These are phyloP conservation scores for Gymnopithys bicolor DNA, from an alignment of 2,797 vertebrate genomes.

Conservation along the genomic window DNA sequence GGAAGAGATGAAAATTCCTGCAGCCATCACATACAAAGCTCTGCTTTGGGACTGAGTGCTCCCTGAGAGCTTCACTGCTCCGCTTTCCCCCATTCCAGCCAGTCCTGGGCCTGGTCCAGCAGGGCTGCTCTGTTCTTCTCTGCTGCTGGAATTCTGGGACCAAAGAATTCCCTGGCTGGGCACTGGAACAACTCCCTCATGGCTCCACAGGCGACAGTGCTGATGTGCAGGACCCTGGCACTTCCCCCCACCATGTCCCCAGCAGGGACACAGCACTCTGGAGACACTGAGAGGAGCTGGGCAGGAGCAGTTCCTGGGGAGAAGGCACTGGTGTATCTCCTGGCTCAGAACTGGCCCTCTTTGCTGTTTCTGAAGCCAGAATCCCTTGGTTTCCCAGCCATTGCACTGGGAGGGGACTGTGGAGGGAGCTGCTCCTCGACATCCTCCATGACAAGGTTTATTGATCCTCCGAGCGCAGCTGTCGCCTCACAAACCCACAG, in stretches of 20 bases:
- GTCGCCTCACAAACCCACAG: not conserved
- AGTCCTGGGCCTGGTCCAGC: not conserved
- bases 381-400: not conserved
- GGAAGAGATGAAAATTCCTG: not conserved
- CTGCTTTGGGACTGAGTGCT: not conserved
- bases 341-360: no score
- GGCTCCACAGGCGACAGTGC: not conserved
- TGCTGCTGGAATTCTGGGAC: not conserved
- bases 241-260: not conserved
- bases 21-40: not conserved
- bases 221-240: fast-evolving
- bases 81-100: not conserved
- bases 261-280: not conserved
- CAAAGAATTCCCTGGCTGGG: not conserved
- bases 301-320: not conserved
- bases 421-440: not conserved
- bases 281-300: not conserved
- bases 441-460: fast-evolving
- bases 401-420: not conserved
- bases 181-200: not conserved
- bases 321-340: not conserved
- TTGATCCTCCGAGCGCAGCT: not conserved
- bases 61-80: fast-evolving
- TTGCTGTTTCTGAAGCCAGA: fast-evolving
- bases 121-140: not conserved